Evolutionary conservation across 2,113 vertebrate genomes (phyloP).

Genomic region (Platichthys flesus): DNA sequence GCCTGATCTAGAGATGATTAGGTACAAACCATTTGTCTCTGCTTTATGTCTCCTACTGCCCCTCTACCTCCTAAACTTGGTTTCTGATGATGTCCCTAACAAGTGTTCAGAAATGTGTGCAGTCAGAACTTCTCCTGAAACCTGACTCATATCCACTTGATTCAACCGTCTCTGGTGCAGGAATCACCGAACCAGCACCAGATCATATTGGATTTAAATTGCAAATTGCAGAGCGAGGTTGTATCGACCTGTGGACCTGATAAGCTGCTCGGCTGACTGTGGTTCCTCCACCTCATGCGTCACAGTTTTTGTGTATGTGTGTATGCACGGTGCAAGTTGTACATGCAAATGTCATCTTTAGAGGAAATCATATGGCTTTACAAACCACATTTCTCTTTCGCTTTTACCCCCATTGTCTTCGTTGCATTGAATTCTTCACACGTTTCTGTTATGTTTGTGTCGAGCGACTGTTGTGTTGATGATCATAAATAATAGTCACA

Average conservation of each 20-base stretch:
- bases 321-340: too few relatives aligned
- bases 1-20: background rate
- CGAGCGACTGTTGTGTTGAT: background rate
- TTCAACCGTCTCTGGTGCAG: conserved; percentile 19
- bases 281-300: conserved; percentile 1
- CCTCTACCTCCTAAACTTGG: conserved; percentile 1
- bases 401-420: conserved; percentile 45
- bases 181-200: background rate
- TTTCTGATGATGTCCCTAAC: conserved; percentile 31
- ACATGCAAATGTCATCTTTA: conserved; percentile 5
- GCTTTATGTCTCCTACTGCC: conserved; percentile 6
- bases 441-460: conserved; percentile 48
- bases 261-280: background rate
- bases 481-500: background rate
- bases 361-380: conserved; percentile 45
- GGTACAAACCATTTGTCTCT: background rate
- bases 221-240: background rate
- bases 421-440: background rate
- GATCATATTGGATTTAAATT: background rate
- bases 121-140: conserved; percentile 24
- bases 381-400: conserved; percentile 62
- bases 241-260: conserved; percentile 19
- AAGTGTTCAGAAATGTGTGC: conserved; percentile 10
- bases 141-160: conserved; percentile 25
- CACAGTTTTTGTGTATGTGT: background rate